Evolutionary conservation across 2,113 vertebrate species (phyloP).

Genomic region (Pseudorasbora parva): DNA sequence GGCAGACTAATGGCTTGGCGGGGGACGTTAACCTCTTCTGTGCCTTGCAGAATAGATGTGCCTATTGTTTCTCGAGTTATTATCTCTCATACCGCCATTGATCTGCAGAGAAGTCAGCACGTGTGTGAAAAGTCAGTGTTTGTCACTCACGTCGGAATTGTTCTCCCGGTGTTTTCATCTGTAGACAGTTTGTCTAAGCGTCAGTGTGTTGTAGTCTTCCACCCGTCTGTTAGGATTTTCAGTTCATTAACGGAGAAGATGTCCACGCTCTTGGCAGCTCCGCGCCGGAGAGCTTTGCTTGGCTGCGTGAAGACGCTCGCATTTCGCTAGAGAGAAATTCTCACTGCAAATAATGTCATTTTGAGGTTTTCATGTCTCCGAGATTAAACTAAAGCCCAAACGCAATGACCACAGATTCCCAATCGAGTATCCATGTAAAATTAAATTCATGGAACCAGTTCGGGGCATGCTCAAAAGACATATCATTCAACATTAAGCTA

Average conservation of each 20-base stretch:
- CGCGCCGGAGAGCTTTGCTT: constrained; percentile 17
- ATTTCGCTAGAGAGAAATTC: neutral
- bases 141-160: constrained; percentile 38
- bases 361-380: constrained; percentile 17
- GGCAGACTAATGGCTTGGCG: constrained; percentile 45
- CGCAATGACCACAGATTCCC: constrained; percentile 38
- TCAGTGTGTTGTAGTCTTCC: constrained; percentile 49
- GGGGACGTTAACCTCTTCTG: constrained; percentile 25
- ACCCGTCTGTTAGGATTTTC: constrained; percentile 47
- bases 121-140: neutral
- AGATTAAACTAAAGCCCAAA: constrained; percentile 38
- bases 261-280: constrained; percentile 38
- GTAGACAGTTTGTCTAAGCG: constrained; percentile 52
- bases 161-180: constrained; percentile 31
- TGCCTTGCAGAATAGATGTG: neutral
- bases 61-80: constrained; percentile 3
- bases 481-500: constrained; percentile 70
- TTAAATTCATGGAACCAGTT: constrained; percentile 67
- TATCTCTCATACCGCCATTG: neutral
- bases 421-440: constrained; percentile 61
- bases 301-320: constrained; percentile 15
- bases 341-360: neutral
- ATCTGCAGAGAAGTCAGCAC: too few relatives aligned
- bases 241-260: constrained; percentile 51
- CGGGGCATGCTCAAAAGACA: constrained; percentile 49